Conservation (phyloP, 2,888 invertebrate genomes). For the Acanthoscelides obtectus region DNA sequence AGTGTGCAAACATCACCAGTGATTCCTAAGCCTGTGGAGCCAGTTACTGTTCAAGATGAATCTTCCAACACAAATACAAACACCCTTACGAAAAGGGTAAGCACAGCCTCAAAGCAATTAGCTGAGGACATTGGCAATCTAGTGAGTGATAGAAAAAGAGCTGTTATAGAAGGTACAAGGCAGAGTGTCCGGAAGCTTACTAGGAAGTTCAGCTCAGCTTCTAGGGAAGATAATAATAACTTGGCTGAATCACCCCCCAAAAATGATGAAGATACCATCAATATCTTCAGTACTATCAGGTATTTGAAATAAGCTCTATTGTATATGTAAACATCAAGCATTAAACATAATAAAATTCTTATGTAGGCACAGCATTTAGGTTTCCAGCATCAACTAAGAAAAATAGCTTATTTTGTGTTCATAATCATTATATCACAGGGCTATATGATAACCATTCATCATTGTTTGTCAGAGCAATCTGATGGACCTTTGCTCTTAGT, state of each 20-base stretch:
- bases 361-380: too few relatives aligned
- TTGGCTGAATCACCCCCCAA: slow-evolving; percentile 17
- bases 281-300: slow-evolving; percentile 53
- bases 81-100: slow-evolving; percentile 41
- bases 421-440: too few relatives aligned
- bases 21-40: slow-evolving; percentile 9
- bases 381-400: too few relatives aligned
- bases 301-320: too few relatives aligned
- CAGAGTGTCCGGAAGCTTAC: slow-evolving; percentile 46
- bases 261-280: slow-evolving; percentile 31
- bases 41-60: background rate
- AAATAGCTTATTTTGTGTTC: too few relatives aligned
- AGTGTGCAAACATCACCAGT: slow-evolving; percentile 34
- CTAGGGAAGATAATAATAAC: slow-evolving; percentile 23
- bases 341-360: too few relatives aligned
- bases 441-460: too few relatives aligned
- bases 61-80: slow-evolving; percentile 18
- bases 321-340: too few relatives aligned
- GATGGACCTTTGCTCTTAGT: too few relatives aligned
- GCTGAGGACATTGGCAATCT: slow-evolving; percentile 54
- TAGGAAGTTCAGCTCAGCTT: slow-evolving; percentile 37
- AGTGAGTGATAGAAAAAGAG: slow-evolving; percentile 54
- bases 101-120: slow-evolving; percentile 53
- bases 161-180: slow-evolving; percentile 61
- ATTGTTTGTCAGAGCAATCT: too few relatives aligned